phyloP scores from a whole-genome alignment of 2,113 vertebrate genomes.

The Miniopterus natalensis region DNA sequence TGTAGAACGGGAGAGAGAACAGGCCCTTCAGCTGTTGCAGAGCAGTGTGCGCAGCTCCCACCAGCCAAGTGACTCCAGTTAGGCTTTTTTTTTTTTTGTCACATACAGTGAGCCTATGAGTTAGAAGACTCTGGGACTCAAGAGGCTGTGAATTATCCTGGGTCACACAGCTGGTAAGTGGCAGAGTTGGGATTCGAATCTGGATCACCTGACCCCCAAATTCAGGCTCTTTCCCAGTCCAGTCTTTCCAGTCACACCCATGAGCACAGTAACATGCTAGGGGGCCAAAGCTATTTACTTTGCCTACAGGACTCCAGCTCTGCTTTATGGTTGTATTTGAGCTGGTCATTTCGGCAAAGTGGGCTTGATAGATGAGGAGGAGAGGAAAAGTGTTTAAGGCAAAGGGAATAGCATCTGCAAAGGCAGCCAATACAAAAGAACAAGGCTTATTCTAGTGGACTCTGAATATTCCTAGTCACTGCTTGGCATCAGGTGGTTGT shows the following conservation, averaged over 20 bases:
- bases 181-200: background rate
- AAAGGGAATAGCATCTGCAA: background rate
- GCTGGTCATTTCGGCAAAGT: background rate
- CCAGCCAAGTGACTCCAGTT: background rate
- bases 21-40: background rate
- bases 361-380: background rate
- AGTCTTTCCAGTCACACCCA: background rate
- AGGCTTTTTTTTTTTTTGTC: background rate
- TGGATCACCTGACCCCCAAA: background rate
- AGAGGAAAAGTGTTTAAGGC: background rate
- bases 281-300: background rate
- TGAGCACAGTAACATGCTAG: background rate
- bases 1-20: background rate
- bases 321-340: background rate
- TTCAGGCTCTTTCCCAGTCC: background rate
- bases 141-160: background rate
- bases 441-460: background rate
- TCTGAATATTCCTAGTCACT: background rate
- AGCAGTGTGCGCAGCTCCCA: background rate
- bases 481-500: background rate
- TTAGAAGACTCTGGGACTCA: background rate
- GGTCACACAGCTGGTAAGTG: background rate
- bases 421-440: background rate
- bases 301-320: background rate
- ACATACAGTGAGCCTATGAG: background rate